These are phyloP conservation scores for Dipus sagitta DNA, from an alignment of 2,797 vertebrate genomes.

Conservation along the genomic window DNA sequence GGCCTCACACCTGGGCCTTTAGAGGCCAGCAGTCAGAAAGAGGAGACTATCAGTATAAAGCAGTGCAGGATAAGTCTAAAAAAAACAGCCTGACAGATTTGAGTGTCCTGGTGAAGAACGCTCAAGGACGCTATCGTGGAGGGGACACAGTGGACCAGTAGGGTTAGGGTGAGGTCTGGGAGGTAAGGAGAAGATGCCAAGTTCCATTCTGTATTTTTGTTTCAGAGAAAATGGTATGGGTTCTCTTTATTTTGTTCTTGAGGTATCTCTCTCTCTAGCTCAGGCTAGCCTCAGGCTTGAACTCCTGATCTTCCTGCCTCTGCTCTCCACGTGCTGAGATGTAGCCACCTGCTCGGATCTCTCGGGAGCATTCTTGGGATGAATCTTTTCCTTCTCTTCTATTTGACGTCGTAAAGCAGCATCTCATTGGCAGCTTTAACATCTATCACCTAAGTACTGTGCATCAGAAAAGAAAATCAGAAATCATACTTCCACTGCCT, in stretches of 20 bases:
- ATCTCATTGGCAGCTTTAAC: not conserved
- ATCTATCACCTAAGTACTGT: not conserved
- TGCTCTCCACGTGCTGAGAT: not conserved
- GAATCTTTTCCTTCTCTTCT: not conserved
- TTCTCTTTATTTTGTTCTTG: slow-evolving; percentile 34
- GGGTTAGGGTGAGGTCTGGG: not conserved
- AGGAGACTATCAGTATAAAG: not conserved
- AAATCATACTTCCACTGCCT: not conserved
- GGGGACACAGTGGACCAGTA: not conserved
- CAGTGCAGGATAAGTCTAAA: not conserved
- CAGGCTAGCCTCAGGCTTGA: not conserved
- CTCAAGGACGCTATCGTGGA: not conserved
- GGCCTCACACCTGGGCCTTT: too few relatives aligned
- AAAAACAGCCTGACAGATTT: not conserved
- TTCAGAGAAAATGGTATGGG: not conserved
- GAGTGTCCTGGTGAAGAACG: not conserved
- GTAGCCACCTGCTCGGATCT: not conserved
- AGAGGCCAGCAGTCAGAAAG: too few relatives aligned
- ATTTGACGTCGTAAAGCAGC: not conserved
- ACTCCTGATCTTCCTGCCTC: not conserved
- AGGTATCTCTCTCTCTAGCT: not conserved
- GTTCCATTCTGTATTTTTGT: not conserved
- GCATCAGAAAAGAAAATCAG: slow-evolving; percentile 29
- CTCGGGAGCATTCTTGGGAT: not conserved
- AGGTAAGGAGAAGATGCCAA: not conserved